These are phyloP conservation scores for Sylvilagus bachmani DNA, from an alignment of 2,113 vertebrate species.

Conservation along the genomic window DNA sequence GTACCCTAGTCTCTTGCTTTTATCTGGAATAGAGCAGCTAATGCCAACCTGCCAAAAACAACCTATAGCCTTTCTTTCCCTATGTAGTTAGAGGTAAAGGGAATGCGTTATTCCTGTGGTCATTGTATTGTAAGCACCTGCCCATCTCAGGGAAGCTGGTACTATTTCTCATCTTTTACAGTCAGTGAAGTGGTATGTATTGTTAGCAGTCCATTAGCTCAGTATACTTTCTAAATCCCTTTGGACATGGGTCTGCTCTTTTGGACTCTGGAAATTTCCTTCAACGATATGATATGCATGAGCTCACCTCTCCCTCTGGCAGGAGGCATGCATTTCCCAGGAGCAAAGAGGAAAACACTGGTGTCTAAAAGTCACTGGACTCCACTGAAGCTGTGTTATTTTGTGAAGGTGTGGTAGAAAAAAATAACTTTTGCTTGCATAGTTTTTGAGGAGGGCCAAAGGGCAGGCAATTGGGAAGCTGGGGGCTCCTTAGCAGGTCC, in stretches of 20 bases:
- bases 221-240: background rate
- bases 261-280: constrained; percentile 43
- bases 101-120: background rate
- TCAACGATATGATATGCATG: background rate
- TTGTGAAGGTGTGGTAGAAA: background rate
- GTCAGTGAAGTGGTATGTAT: background rate
- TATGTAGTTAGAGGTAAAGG: background rate
- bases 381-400: background rate
- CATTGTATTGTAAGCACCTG: background rate
- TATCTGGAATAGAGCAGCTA: background rate
- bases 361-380: background rate
- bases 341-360: background rate
- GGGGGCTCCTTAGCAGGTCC: background rate
- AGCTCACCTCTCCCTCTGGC: constrained; percentile 23
- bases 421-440: constrained; percentile 13
- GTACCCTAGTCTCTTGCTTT: background rate
- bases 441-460: constrained; percentile 8
- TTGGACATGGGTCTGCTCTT: background rate
- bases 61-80: constrained; percentile 2
- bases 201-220: background rate
- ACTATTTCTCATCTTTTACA: constrained; percentile 3
- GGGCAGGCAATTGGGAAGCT: constrained; percentile 6
- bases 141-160: background rate
- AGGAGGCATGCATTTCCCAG: background rate
- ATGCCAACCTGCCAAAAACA: background rate